Base-by-base conservation (phyloP, 1,140 invertebrate species). In the Caerostris darwini region DNA sequence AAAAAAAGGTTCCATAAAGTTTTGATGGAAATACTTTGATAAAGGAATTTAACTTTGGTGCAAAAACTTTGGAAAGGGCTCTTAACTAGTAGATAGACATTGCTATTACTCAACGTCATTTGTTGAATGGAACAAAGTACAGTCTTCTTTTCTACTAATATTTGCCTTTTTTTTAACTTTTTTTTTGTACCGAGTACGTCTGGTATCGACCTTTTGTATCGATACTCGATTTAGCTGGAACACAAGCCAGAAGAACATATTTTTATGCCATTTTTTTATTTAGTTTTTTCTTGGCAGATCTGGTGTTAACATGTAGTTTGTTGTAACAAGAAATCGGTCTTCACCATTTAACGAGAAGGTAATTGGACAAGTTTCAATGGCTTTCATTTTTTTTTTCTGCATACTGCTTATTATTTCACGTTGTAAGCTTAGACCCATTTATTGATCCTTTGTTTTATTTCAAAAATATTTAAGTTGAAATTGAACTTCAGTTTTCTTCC, bases 121-220 rank as follows among this genome's bases (percentile, higher is more conserved):
- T 50, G 10, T 50, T 77, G 7, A 77, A 77, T 77, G 53, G 71
- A 50, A 77, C 71, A 77, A 77, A 77, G 50, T 50, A 77, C 3
- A 5, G 10, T 34, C 12, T 53, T 53, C 10, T 53, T 77, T 12
- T 53, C 34, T 77, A 12, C 34, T 67, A 67, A 67, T 67, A 67
- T n/a, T 67, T 50, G 19, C 71, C 10, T 50, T 50, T 50, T 50
- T n/a, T n/a, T n/a, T n/a, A n/a, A n/a, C n/a, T n/a, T n/a, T n/a
- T 71, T 77, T 71, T 50, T 34, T 12, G 8, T 50, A 19, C 7
- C 19, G 19, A 77, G 8, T 50, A 77, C 34, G 71, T 77, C 71
- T 77, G 71, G 71, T 77, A 77, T 77, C 71, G 71, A 77, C 34
- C 71, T 19, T 12, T 50, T 50, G 34, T 53, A 77, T 50, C 71